Evolutionary conservation across 2,888 invertebrate genomes (phyloP), one percentile per base, ranked within the genome.

Genomic region (Orchestes rusci): DNA sequence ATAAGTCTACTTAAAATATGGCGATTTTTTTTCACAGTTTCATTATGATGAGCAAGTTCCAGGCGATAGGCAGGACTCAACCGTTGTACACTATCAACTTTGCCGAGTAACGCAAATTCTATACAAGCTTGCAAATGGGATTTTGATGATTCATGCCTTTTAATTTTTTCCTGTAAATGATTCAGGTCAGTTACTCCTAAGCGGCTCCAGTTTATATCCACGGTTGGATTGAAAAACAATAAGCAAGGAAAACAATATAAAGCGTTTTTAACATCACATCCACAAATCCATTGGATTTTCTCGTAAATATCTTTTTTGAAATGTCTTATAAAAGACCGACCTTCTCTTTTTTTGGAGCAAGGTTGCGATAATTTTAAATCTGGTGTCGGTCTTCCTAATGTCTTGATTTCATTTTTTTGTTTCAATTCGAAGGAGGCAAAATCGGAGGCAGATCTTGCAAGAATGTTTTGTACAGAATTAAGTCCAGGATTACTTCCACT

Each of bases 1-100:
- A 51, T 49, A 23, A 43, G 43, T 40, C 43, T 43, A 16, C 37
- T 38, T 16, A 50, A 47, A 28, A 34, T 42, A n/a, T 43, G 34
- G 33, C 46, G 30, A 31, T 50, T 50, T 36, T 43, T 36, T 8
- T 32, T 36, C 15, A 51, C 51, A 17, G 37, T 18, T 7, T 45
- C 45, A 28, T 49, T 49, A 4, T 5, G 12, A 10, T 10, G 4
- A 10, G 4, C 12, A 5, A 5, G 4, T 4, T 8, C 7, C 12
- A 10, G 7, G 5, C 23, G 23, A 23, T 23, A 23, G 10, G 23
- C 5, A 7, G 23, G 7, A 30, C 12, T 13, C 12, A 30, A 30
- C 12, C 12, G 30, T 5, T 5, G 13, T 30, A 8, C 10, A 30
- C 7, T 30, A 30, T 30, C 30, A 5, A 30, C 30, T 10, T 4